These are phyloP conservation scores for Spialia ferax DNA, from an alignment of 2,888 invertebrate species.

Conservation along the genomic window DNA sequence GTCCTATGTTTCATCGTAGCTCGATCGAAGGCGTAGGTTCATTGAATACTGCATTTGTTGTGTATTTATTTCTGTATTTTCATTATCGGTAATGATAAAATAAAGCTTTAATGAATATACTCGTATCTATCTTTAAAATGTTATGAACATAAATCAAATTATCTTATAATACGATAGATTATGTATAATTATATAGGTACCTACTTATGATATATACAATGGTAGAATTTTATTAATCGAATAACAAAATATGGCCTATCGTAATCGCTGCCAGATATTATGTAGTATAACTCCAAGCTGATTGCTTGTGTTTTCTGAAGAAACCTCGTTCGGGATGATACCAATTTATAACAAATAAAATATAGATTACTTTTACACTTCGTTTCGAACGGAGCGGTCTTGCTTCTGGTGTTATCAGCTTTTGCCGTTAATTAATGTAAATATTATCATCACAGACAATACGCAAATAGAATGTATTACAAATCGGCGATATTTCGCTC, in stretches of 20 bases:
- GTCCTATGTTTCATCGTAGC: too few relatives aligned
- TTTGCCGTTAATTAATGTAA: conserved; percentile 49
- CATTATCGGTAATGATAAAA: too few relatives aligned
- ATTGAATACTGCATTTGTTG: too few relatives aligned
- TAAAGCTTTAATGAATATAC: too few relatives aligned
- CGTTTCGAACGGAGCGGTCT: conserved; percentile 59
- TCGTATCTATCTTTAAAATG: background rate
- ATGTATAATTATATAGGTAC: conserved; percentile 2
- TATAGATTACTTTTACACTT: conserved; percentile 59
- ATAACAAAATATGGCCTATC: conserved; percentile 47
- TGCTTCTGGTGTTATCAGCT: conserved; percentile 51
- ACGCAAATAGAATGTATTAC: conserved; percentile 64
- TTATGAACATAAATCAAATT: background rate
- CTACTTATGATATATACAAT: too few relatives aligned
- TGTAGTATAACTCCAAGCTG: conserved; percentile 61
- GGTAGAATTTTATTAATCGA: conserved; percentile 18
- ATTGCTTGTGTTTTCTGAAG: conserved; percentile 67
- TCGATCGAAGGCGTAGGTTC: too few relatives aligned
- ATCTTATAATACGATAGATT: conserved; percentile 11
- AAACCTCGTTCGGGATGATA: conserved; percentile 55
- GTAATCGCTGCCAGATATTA: conserved; percentile 58
- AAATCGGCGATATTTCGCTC: conserved; percentile 67
- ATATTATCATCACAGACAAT: conserved; percentile 45
- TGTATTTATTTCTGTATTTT: too few relatives aligned
- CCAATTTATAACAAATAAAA: conserved; percentile 46